Conservation (phyloP, 2,113 vertebrate genomes). For the Tylochromis polylepis region DNA sequence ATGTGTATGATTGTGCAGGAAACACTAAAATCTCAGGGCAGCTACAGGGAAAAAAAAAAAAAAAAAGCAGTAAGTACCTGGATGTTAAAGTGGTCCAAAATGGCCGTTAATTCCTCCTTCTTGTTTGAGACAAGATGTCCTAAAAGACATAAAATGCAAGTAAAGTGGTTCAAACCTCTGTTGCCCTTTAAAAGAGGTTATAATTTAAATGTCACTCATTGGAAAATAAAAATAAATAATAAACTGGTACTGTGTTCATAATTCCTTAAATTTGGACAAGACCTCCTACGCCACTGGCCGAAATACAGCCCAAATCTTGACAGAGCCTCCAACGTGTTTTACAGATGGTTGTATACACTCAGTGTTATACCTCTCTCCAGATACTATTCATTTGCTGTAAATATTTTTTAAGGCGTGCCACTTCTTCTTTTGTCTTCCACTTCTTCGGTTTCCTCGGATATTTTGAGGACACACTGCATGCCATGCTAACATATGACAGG, state of each 20-base stretch:
- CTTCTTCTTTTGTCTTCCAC: background rate
- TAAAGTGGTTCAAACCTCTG: background rate
- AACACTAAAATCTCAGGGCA: background rate
- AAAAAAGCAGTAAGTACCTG: conserved; percentile 74
- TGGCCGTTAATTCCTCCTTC: conserved; percentile 82
- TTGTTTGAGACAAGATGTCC: conserved; percentile 78
- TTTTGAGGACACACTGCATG: background rate
- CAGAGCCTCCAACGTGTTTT: background rate
- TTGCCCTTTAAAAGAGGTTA: background rate
- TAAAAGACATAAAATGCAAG: conserved; percentile 13
- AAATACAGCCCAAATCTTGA: fast-evolving
- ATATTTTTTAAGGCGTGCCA: background rate
- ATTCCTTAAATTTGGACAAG: background rate
- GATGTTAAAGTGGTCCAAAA: conserved; percentile 92
- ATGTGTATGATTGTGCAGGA: background rate
- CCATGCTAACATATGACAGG: background rate
- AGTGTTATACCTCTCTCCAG: too few species aligned
- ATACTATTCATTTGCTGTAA: too few species aligned
- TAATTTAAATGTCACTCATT: background rate
- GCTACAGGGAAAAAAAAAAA: background rate
- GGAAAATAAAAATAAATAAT: background rate
- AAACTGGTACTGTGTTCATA: background rate
- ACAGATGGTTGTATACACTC: background rate
- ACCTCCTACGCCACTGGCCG: background rate
- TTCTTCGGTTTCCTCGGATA: fast-evolving